phyloP scores from a whole-genome alignment of 2,888 invertebrate genomes.

The Anthophora plumipes region DNA sequence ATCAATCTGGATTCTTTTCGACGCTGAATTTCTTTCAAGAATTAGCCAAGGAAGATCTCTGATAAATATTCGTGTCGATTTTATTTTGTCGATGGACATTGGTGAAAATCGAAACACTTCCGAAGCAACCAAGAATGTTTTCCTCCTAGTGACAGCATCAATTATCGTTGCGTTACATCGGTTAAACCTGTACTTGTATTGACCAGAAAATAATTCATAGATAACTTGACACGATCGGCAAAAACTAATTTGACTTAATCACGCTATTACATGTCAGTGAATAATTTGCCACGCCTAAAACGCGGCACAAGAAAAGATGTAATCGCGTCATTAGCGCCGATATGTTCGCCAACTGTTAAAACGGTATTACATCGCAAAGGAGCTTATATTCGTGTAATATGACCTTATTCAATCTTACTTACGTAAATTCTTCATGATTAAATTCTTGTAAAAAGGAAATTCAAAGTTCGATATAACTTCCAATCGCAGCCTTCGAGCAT shows the following conservation, averaged over 20 bases:
- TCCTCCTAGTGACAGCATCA: background rate
- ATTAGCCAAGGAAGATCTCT: no score
- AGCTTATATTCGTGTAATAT: constrained; percentile 52
- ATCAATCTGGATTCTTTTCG: no score
- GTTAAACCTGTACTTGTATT: constrained; percentile 22
- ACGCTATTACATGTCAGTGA: constrained; percentile 56
- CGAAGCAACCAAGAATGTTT: background rate
- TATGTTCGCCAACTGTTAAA: constrained; percentile 58
- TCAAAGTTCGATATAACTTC: background rate
- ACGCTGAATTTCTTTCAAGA: no score
- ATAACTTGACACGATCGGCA: constrained; percentile 35
- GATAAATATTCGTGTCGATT: no score
- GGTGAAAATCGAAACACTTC: no score
- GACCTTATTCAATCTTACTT: constrained; percentile 52
- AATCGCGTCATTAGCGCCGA: constrained; percentile 52
- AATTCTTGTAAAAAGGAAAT: background rate
- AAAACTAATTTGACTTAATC: constrained; percentile 61
- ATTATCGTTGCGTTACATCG: constrained; percentile 14
- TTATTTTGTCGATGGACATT: no score
- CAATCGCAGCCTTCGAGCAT: background rate
- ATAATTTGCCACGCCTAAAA: constrained; percentile 63
- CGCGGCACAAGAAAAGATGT: constrained; percentile 48
- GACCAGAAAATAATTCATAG: constrained; percentile 16
- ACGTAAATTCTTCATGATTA: constrained; percentile 37
- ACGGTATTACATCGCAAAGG: constrained; percentile 54